Conservation (phyloP, 2,888 invertebrate species). For the Zeuzera pyrina region DNA sequence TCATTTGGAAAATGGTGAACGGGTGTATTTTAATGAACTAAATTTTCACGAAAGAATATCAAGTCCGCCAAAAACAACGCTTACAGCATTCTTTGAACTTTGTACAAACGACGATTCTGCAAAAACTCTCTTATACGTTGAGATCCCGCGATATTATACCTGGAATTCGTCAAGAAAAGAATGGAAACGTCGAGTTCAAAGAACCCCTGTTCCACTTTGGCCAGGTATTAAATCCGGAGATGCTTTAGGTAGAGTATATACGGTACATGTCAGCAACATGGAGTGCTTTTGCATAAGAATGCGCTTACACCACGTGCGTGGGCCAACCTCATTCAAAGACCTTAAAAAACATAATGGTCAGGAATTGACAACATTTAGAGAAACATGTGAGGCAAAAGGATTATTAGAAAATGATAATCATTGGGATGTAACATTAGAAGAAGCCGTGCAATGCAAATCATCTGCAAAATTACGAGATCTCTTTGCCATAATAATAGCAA, state of each 20-base stretch:
- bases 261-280: constrained; percentile 17
- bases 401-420: constrained; percentile 28
- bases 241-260: constrained; percentile 17
- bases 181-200: constrained; percentile 18
- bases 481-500: constrained; percentile 14
- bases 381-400: constrained; percentile 18
- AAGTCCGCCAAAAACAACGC: constrained; percentile 12
- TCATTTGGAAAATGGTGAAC: constrained; percentile 16
- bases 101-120: constrained; percentile 17
- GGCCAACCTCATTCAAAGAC: constrained; percentile 14
- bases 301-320: constrained; percentile 16
- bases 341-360: constrained; percentile 13
- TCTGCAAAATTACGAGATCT: constrained; percentile 12
- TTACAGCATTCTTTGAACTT: constrained; percentile 17
- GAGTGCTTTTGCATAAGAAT: constrained; percentile 19
- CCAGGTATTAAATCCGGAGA: constrained; percentile 15
- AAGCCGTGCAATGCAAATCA: constrained; percentile 13
- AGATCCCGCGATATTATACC: constrained; percentile 14
- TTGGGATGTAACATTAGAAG: constrained; percentile 18
- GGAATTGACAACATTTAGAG: constrained; percentile 17
- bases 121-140: constrained; percentile 15
- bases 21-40: constrained; percentile 16
- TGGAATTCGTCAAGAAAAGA: constrained; percentile 10
- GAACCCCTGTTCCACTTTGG: constrained; percentile 10
- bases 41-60: constrained; percentile 5